Evolutionary conservation across 2,113 vertebrate genomes (phyloP).

Genomic region (Chionodraco myersi): DNA sequence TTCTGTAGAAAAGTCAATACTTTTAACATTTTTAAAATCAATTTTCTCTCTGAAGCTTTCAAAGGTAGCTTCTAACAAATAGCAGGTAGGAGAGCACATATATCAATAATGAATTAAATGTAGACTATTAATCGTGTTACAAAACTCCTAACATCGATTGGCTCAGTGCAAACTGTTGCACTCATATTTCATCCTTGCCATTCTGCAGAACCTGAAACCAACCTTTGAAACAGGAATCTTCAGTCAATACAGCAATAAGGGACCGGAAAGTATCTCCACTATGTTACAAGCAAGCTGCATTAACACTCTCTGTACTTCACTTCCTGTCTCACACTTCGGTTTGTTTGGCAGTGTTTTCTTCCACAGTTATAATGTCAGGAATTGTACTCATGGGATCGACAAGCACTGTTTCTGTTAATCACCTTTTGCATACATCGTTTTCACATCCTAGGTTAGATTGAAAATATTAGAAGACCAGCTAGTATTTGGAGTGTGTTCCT

Average conservation of each 20-base stretch:
- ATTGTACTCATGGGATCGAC: neutral
- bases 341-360: neutral
- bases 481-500: neutral
- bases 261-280: slow-evolving; percentile 29
- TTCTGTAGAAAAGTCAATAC: slow-evolving; percentile 9
- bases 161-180: slow-evolving; percentile 50
- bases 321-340: neutral
- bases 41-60: slow-evolving; percentile 8
- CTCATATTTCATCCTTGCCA: slow-evolving; percentile 62
- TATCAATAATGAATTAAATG: slow-evolving; percentile 60
- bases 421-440: neutral
- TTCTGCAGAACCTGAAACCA: slow-evolving; percentile 59
- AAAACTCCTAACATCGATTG: slow-evolving; percentile 57
- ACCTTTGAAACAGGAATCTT: slow-evolving; percentile 64
- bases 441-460: neutral
- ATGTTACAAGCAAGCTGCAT: slow-evolving; percentile 22
- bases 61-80: slow-evolving; percentile 19
- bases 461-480: neutral
- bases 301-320: neutral
- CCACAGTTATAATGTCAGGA: no score
- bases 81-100: neutral
- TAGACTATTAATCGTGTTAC: slow-evolving; percentile 60
- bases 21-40: neutral
- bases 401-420: neutral
- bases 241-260: slow-evolving; percentile 56